Evolutionary conservation across 1,140 invertebrate species (phyloP), one percentile per base, ranked within the genome.

Genomic region (Drosophila lacteicornis): DNA sequence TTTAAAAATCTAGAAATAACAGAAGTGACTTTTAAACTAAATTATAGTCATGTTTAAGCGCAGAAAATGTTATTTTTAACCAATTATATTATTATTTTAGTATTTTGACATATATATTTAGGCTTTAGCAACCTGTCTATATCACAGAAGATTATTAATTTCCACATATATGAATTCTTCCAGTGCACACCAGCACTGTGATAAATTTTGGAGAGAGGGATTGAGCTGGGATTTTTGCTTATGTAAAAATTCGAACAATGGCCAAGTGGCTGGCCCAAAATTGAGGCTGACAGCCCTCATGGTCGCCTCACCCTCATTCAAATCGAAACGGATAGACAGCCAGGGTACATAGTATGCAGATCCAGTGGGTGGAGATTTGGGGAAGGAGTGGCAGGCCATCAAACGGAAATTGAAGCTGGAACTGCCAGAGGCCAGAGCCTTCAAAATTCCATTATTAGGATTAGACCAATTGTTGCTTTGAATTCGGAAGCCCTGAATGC

Each of bases 171-270:
- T 33, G 4, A 17, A 1, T 56, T 62, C 1, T 57, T n/a, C 25
- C 47, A 67, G 38, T 53, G 45, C 46, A 51, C 25, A 6, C 49
- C 7, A 27, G 19, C 45, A 13, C 65, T 68, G 68, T 40, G 40
- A 27, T 60, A 22, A 62, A 62, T 62, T 9, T 40, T 27, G 57
- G 27, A 36, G 8, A 12, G 19, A 17, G 66, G 61, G 36, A 82
- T 68, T 75, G 57, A 76, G 75, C 70, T 75, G 63, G 69, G 84
- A 88, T 88, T 87, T 87, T 87, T 88, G 84, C 77, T 87, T 88
- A 87, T 87, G 84, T 84, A 84, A 88, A 80, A 87, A 84, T 59
- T 78, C 66, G 51, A 90, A 90, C 84, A 88, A 90, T 88, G 78
- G 74, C 68, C 73, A 87, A 87, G 84, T 87, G 84, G 84, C 68